Evolutionary conservation across 2,888 invertebrate genomes (phyloP).

Genomic region (Amiota communis): DNA sequence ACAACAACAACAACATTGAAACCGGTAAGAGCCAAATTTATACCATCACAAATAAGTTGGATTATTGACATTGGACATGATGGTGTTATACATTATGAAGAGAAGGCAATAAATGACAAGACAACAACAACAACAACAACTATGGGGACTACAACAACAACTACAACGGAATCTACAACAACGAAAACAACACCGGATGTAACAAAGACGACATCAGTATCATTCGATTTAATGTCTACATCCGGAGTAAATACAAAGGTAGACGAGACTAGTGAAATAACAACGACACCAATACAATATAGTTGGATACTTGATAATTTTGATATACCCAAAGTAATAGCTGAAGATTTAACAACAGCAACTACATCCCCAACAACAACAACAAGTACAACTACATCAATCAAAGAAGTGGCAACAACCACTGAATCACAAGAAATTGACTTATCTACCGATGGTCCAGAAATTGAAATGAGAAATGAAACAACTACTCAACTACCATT

Average conservation of each 20-base stretch:
- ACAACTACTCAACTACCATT: constrained; percentile 15
- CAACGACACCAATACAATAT: constrained; percentile 42
- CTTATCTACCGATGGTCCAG: background rate
- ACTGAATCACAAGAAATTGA: background rate
- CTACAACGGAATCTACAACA: constrained; percentile 4
- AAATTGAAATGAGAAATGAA: too few relatives aligned
- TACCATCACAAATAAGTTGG: constrained; percentile 61
- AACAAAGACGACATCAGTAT: background rate
- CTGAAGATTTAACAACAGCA: constrained; percentile 10
- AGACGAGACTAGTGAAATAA: background rate
- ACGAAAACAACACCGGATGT: background rate
- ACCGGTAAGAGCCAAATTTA: constrained; percentile 51
- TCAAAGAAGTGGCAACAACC: background rate
- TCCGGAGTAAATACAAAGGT: background rate
- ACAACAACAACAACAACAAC: constrained; percentile 27
- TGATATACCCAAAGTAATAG: constrained; percentile 52
- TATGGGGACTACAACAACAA: constrained; percentile 13
- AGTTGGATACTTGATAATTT: constrained; percentile 57
- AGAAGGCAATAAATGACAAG: constrained; percentile 36
- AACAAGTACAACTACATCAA: background rate
- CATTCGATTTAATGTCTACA: too few relatives aligned
- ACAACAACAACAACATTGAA: constrained; percentile 39
- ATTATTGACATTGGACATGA: constrained; percentile 66
- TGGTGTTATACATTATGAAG: constrained; percentile 48
- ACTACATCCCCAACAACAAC: constrained; percentile 43